phyloP scores from a whole-genome alignment of 2,888 invertebrate species.

The Alentia gelatinosa region DNA sequence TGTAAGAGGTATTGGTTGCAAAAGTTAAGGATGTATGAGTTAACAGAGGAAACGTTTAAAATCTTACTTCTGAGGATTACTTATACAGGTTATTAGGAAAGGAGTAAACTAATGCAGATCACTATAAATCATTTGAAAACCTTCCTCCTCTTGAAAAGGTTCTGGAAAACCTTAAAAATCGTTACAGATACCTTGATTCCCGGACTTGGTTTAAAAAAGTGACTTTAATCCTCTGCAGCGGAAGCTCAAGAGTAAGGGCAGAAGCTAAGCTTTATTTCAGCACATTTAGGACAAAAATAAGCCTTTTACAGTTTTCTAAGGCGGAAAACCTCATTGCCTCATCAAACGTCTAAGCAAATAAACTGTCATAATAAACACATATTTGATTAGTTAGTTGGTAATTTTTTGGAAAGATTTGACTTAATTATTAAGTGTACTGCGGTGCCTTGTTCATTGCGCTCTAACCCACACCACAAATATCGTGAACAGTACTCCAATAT shows the following conservation, averaged over 20 bases:
- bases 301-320: not conserved
- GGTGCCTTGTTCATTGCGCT: not conserved
- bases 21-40: slow-evolving; percentile 11
- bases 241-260: slow-evolving; percentile 26
- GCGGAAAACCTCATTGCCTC: not conserved
- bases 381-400: not conserved
- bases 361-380: not conserved
- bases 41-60: not conserved
- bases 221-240: slow-evolving; percentile 2
- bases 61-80: not conserved
- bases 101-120: not conserved
- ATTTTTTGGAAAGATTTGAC: not conserved
- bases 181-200: slow-evolving; percentile 15
- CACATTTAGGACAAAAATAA: slow-evolving; percentile 13
- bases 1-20: not conserved
- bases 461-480: not conserved
- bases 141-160: not conserved
- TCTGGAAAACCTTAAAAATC: slow-evolving; percentile 18
- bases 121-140: not conserved
- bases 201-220: not conserved
- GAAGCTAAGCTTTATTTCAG: slow-evolving; percentile 26
- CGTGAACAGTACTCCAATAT: not conserved
- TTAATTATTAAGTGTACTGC: not conserved
- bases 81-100: not conserved
- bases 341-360: not conserved